These are phyloP conservation scores for Florisuga fusca DNA, from an alignment of 2,797 vertebrate species.

Conservation along the genomic window DNA sequence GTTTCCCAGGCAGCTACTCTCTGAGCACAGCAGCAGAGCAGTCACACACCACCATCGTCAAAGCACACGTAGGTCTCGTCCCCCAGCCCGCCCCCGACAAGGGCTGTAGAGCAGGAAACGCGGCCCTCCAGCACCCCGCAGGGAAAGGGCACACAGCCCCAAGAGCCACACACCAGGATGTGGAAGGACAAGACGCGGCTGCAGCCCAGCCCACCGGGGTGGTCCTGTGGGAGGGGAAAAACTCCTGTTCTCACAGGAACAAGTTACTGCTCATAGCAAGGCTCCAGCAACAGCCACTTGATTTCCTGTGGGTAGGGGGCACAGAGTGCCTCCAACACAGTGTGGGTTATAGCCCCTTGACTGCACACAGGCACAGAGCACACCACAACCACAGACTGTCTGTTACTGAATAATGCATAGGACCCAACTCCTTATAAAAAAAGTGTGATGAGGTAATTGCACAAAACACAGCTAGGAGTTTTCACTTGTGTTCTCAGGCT, in stretches of 20 bases:
- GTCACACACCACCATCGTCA: background rate
- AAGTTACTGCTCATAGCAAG: rapidly evolving
- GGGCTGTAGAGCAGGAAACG: background rate
- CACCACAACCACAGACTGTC: background rate
- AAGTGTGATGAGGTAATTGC: conserved; percentile 7
- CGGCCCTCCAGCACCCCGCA: rapidly evolving
- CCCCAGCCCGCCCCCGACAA: background rate
- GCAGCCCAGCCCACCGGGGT: rapidly evolving
- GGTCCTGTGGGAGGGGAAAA: background rate
- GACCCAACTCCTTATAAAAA: background rate
- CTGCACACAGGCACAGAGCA: background rate
- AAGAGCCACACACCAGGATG: rapidly evolving
- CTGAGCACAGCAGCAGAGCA: background rate
- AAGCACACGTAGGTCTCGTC: background rate
- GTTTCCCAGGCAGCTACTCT: background rate
- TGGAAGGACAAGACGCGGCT: background rate
- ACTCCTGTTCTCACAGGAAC: background rate
- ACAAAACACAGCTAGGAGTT: background rate
- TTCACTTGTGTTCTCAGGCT: conserved; percentile 1
- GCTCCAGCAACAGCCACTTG: rapidly evolving
- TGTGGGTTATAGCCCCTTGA: rapidly evolving
- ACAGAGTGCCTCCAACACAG: background rate
- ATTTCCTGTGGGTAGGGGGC: background rate
- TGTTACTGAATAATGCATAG: background rate
- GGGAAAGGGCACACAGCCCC: background rate